phyloP scores from a whole-genome alignment of 2,113 vertebrate genomes.

The Recurvirostra avosetta region DNA sequence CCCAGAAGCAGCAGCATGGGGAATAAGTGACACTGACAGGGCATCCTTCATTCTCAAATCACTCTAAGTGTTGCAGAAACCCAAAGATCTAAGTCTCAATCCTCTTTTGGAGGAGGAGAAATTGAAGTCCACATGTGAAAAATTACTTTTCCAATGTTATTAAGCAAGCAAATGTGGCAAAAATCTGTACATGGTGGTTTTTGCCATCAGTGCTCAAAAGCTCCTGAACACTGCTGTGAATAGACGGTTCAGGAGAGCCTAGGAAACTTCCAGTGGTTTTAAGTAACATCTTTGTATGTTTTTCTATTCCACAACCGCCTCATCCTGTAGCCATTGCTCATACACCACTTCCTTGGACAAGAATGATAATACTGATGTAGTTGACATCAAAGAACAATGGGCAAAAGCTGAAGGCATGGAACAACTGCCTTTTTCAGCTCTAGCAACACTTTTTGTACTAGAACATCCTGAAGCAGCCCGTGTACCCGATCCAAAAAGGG shows the following conservation, averaged over 20 bases:
- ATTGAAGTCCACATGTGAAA: not conserved
- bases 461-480: not conserved
- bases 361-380: not conserved
- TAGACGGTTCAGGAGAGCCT: not conserved
- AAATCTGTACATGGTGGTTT: not conserved
- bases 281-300: not conserved
- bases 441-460: not conserved
- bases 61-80: slow-evolving; percentile 16
- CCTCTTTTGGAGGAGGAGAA: not conserved
- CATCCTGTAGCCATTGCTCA: not conserved
- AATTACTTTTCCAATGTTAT: not conserved
- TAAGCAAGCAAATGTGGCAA: not conserved
- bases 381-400: not conserved
- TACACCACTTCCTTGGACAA: not conserved
- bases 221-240: not conserved
- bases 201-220: not conserved
- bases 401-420: not conserved
- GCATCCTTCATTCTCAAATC: slow-evolving; percentile 17
- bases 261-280: not conserved
- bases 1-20: not conserved
- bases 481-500: not conserved
- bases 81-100: not conserved
- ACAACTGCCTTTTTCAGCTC: not conserved
- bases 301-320: not conserved
- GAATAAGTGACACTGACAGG: not conserved